phyloP scores from a whole-genome alignment of 1,140 invertebrate species.

The Vollenhovia emeryi region DNA sequence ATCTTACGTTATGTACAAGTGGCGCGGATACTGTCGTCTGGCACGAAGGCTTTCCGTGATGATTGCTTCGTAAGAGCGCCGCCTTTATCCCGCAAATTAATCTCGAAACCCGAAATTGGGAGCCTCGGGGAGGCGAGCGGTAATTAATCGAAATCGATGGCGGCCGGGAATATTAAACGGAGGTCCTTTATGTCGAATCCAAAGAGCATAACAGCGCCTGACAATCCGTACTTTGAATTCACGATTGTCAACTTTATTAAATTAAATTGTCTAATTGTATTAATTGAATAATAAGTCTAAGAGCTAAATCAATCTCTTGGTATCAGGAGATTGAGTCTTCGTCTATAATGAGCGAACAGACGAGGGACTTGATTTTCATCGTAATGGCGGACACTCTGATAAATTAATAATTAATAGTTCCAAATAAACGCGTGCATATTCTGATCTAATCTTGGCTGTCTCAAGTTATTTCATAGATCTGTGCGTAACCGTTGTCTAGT shows the following conservation, averaged over 20 bases:
- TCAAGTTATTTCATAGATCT: too few relatives aligned
- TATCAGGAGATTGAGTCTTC: too few relatives aligned
- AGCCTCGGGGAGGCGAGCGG: not conserved
- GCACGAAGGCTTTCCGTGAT: constrained; percentile 71
- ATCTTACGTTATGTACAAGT: constrained; percentile 64
- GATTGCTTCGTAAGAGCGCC: constrained; percentile 66
- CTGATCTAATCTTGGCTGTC: not conserved
- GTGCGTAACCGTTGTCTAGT: too few relatives aligned
- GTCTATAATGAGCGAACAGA: not conserved
- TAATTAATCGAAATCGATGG: constrained; percentile 45
- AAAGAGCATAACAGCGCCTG: not conserved
- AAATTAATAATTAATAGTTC: not conserved
- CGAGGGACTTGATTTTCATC: not conserved
- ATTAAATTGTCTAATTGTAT: not conserved
- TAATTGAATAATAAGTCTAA: not conserved
- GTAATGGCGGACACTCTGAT: not conserved
- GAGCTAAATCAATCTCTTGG: not conserved
- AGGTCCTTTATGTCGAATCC: not conserved
- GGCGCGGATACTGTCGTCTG: constrained; percentile 66
- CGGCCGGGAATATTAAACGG: not conserved
- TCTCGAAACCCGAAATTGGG: constrained; percentile 39
- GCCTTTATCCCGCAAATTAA: constrained; percentile 46
- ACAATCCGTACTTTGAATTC: not conserved
- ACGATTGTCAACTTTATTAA: constrained; percentile 9
- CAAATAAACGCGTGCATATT: not conserved